Evolutionary conservation across 2,797 vertebrate species (phyloP), one percentile per base, ranked within the genome.

Genomic region (Diplodus sargus): DNA sequence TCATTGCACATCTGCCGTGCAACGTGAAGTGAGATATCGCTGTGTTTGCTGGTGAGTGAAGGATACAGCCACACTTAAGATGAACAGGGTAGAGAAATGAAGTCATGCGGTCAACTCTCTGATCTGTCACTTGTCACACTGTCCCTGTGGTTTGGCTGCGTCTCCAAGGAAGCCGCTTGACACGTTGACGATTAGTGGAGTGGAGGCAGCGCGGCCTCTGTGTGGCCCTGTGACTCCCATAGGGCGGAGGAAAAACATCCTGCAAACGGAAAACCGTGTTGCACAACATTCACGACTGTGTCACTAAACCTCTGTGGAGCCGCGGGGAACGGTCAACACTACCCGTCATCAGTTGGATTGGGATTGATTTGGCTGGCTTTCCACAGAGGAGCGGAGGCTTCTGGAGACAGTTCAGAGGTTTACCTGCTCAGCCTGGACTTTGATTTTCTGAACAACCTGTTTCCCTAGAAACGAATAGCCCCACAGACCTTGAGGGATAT

Each of bases 381-480:
- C 58, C 10, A 8, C 78, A 56, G 77, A 81, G 66, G 45, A 56
- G 64, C 18, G 64, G 68, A 74, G 69, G 65, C 67, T 77, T 54
- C 54, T 65, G 68, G 47, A 79, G 76, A 75, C 15, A 42, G 52
- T 42, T 22, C 54, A 70, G 47, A 83, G 78, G 74, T 83, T 85
- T 89, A 85, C 75, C 15, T 51, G 63, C 71, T 82, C 61, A 30
- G 62, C 65, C 42, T 90, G 87, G 90, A 92, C 90, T 92, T 92
- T 91, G 88, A 82, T 84, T 90, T 88, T 80, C 73, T 78, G 71
- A 82, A 83, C 77, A 81, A 63, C 79, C 74, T 64, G 82, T 92
- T 92, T 78, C 87, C 90, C 12, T 83, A 70, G 88, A 79, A 92
- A 92, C 90, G 56, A 84, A 87, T 73, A 80, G 56, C 81, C 78